Conservation (phyloP, 2,797 vertebrate species). For the Tamandua tetradactyla region DNA sequence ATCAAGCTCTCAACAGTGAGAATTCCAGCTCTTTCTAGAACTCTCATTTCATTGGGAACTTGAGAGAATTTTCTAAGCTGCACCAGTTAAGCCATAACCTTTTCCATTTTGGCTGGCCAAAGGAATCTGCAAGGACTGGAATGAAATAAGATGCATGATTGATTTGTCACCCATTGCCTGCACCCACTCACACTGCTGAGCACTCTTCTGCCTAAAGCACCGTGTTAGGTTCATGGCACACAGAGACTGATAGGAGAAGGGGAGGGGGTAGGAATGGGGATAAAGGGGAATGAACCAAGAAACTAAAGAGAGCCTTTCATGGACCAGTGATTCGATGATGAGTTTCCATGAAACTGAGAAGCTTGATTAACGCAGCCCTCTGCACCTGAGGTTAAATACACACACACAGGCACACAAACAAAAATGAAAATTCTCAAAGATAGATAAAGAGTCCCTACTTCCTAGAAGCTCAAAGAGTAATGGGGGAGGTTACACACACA, state of each 20-base stretch:
- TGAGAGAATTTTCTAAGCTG: neutral
- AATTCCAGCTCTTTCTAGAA: neutral
- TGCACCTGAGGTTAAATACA: neutral
- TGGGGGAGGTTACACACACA: neutral
- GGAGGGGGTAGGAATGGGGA: neutral
- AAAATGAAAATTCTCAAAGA: neutral
- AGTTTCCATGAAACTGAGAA: neutral
- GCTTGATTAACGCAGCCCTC: neutral
- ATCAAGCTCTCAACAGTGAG: neutral
- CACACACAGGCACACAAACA: neutral
- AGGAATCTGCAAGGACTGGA: neutral
- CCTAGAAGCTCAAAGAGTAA: neutral
- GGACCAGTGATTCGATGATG: neutral
- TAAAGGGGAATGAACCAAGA: neutral
- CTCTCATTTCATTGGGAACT: neutral
- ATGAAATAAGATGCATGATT: neutral
- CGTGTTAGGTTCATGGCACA: neutral
- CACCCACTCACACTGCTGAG: neutral
- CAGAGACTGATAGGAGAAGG: neutral
- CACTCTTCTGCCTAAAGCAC: neutral
- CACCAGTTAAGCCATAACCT: neutral
- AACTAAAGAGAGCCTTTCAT: neutral
- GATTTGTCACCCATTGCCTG: neutral
- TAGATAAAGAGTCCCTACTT: neutral
- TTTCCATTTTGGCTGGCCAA: neutral